Base-by-base conservation (phyloP, 2,888 invertebrate species). In the Nemoura dubitans region DNA sequence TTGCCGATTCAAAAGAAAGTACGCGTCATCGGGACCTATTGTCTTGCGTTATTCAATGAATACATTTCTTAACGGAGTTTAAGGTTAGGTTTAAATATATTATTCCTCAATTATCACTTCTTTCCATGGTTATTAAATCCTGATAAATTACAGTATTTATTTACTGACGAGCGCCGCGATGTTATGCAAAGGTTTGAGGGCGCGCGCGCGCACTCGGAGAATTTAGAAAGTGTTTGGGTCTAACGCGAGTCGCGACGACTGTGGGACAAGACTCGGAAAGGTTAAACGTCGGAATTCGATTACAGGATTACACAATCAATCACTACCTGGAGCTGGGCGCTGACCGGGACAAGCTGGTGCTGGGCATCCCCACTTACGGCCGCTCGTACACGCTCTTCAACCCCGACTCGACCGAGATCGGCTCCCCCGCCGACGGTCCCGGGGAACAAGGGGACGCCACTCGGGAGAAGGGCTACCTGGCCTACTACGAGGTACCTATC, bases 361-460 rank as follows among this genome's bases (percentile, higher is more conserved):
- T 98, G 1, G 98, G 97, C 30, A 97, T 98, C 86, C 97, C 97
- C 0, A 97, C 97, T 0, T 98, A 98, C 90, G 97, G 98, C 0
- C 94, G 98, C 82, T 97, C 98, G 0, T 98, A 97, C 91, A 98
- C 98, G 0, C 92, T 98, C 86, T 96, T 96, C 90, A 97, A 97
- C 91, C 95, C 96, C 82, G 97, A 97, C 36, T 96, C 96, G 0
- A 95, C 95, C 1, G 96, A 96, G 87, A 93, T 98, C n/a, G 98
- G 97, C 0, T 94, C 97, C 0, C 97, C 97, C 0, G 95, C 98
- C 0, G 97, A 97, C 90, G 98, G 97, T 0, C 97, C 98, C 0
- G 98, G 98, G 0, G 96, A 96, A 87, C 96, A 97, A 91, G 98
- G 98, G 3, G 97, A 97, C 87, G 97, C 97, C 0, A 98, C 98